Evolutionary conservation across 2,113 vertebrate genomes (phyloP).

Genomic region (Vanacampus margaritifer): DNA sequence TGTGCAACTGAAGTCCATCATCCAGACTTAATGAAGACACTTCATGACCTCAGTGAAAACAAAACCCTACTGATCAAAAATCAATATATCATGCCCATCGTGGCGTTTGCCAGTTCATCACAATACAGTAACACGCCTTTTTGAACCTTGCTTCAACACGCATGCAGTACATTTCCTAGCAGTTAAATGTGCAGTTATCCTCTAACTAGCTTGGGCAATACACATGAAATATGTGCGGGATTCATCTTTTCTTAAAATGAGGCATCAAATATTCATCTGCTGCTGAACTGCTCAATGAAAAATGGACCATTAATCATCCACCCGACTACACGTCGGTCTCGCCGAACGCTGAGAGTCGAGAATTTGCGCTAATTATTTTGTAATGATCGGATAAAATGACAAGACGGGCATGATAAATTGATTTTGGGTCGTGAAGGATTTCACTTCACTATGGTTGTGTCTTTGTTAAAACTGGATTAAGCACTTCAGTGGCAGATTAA

Average conservation of each 20-base stretch:
- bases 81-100: too few species aligned
- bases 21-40: too few species aligned
- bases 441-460: neutral
- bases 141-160: too few species aligned
- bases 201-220: slow-evolving; percentile 5
- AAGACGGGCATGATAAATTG: neutral
- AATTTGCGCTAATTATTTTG: neutral
- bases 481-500: neutral
- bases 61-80: too few species aligned
- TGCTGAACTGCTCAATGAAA: slow-evolving; percentile 52
- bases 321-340: neutral
- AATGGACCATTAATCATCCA: slow-evolving; percentile 40
- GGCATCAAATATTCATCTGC: slow-evolving; percentile 68
- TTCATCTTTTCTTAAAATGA: slow-evolving; percentile 40
- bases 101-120: too few species aligned
- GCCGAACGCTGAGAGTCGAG: neutral
- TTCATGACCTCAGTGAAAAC: too few species aligned
- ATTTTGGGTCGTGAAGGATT: neutral
- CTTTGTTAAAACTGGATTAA: neutral
- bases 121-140: too few species aligned
- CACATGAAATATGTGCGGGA: slow-evolving; percentile 40
- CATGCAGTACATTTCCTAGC: slow-evolving; percentile 27
- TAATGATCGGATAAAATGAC: neutral
- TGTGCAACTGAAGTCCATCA: too few species aligned
- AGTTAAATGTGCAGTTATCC: slow-evolving; percentile 20